Conservation (phyloP, 2,797 vertebrate genomes). For the Synanceia verrucosa region DNA sequence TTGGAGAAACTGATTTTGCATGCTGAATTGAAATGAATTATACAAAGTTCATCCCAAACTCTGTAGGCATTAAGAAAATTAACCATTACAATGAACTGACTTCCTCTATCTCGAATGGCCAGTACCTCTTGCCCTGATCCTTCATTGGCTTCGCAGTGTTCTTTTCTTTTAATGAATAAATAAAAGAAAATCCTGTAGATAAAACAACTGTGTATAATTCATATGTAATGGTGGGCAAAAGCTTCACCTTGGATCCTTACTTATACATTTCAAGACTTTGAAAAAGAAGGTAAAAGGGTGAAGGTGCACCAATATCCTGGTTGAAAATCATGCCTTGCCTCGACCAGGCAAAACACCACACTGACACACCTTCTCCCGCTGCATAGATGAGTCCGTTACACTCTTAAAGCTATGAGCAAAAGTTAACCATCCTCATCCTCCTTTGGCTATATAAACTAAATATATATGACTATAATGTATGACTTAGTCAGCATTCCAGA, state of each 20-base stretch:
- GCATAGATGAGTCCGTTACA: constrained; percentile 10
- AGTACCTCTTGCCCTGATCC: neutral
- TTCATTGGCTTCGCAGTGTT: neutral
- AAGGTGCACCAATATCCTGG: no score
- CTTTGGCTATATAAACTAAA: neutral
- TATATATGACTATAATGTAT: no score
- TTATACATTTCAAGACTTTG: no score
- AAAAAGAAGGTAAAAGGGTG: no score
- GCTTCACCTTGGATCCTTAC: no score
- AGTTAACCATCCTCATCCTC: constrained; percentile 8
- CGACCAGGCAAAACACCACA: no score
- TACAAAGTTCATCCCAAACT: neutral
- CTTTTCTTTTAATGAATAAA: no score
- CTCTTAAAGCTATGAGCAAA: constrained; percentile 19
- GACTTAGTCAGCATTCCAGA: neutral
- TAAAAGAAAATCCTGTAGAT: no score
- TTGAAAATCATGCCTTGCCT: no score
- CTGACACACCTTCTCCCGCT: neutral
- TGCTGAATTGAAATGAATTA: neutral
- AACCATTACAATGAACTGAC: neutral
- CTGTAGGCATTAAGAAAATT: neutral
- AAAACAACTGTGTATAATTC: no score
- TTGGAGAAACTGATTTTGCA: neutral
- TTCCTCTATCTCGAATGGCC: neutral
- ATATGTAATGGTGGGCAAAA: no score